Evolutionary conservation across 30 jellyfish, hydroid and myxozoan species (phyloP).

Genomic region (Catostylus mosaicus): DNA sequence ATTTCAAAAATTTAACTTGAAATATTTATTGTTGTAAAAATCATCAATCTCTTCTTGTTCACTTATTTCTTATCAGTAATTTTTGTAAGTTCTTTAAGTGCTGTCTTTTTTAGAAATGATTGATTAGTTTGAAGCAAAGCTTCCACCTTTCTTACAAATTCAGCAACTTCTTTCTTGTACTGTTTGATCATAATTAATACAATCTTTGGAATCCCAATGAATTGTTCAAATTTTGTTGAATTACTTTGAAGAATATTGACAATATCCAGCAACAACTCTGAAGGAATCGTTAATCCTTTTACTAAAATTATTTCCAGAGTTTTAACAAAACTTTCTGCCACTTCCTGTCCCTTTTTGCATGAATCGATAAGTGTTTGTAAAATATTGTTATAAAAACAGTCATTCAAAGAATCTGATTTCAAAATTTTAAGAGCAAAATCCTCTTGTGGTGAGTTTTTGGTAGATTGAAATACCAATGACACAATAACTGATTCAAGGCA

Average conservation of each 20-base stretch:
- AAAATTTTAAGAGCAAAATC: constrained; percentile 22
- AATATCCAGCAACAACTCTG: not conserved
- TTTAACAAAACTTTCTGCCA: not conserved
- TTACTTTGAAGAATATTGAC: not conserved
- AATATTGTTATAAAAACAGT: not conserved
- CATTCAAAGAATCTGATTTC: constrained; percentile 4
- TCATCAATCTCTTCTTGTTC: no score
- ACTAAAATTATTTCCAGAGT: constrained; percentile 1
- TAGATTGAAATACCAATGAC: constrained; percentile 19
- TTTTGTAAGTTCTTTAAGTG: constrained; percentile 21
- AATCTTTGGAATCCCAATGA: constrained; percentile 24
- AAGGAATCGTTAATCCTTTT: not conserved
- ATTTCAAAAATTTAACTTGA: not conserved
- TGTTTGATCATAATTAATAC: constrained; percentile 12
- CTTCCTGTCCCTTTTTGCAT: not conserved
- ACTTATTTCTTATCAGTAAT: not conserved
- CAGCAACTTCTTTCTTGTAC: not conserved
- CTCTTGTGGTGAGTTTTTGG: constrained; percentile 21
- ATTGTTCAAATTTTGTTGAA: not conserved
- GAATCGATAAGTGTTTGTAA: not conserved
- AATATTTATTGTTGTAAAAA: not conserved
- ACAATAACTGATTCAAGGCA: constrained; percentile 8
- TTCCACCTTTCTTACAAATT: not conserved
- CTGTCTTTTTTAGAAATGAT: constrained; percentile 31
- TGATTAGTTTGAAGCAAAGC: not conserved